phyloP scores from a whole-genome alignment of 2,797 vertebrate genomes.

The Limosa lapponica region DNA sequence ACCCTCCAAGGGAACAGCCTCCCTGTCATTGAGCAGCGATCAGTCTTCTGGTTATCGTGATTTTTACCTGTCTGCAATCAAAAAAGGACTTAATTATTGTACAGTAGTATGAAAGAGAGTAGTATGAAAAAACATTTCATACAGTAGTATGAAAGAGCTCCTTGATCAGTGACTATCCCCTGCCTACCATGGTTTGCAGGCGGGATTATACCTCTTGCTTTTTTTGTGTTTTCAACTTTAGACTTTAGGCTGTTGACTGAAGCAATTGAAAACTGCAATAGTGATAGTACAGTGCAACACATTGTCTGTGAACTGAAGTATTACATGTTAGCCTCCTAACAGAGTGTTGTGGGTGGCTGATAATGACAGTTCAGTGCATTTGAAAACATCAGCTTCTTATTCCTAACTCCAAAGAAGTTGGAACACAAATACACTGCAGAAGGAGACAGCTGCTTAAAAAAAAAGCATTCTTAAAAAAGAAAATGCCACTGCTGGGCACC shows the following conservation, averaged over 20 bases:
- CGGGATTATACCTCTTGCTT: neutral
- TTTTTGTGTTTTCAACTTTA: slow-evolving; percentile 29
- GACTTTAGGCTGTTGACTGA: slow-evolving; percentile 20
- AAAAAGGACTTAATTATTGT: slow-evolving; percentile 9
- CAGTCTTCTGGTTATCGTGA: neutral
- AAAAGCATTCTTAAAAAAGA: neutral
- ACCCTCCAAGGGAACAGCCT: neutral
- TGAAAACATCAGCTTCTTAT: slow-evolving; percentile 35
- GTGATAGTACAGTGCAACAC: neutral
- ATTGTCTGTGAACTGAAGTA: slow-evolving; percentile 22
- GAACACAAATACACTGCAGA: slow-evolving; percentile 40
- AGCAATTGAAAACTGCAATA: slow-evolving; percentile 37
- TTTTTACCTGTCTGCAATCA: neutral
- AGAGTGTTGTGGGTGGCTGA: neutral
- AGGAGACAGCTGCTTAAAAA: slow-evolving; percentile 4
- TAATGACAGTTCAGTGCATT: slow-evolving; percentile 22
- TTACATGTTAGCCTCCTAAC: slow-evolving; percentile 39
- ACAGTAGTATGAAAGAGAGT: neutral
- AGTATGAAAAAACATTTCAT: neutral
- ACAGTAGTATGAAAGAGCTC: neutral
- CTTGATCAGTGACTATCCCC: neutral
- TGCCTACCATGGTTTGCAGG: neutral
- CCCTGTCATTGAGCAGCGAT: neutral
- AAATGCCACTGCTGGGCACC: neutral
- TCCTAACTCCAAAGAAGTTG: slow-evolving; percentile 31